Conservation (phyloP, 2,888 invertebrate genomes). For the Electrophaes corylata region DNA sequence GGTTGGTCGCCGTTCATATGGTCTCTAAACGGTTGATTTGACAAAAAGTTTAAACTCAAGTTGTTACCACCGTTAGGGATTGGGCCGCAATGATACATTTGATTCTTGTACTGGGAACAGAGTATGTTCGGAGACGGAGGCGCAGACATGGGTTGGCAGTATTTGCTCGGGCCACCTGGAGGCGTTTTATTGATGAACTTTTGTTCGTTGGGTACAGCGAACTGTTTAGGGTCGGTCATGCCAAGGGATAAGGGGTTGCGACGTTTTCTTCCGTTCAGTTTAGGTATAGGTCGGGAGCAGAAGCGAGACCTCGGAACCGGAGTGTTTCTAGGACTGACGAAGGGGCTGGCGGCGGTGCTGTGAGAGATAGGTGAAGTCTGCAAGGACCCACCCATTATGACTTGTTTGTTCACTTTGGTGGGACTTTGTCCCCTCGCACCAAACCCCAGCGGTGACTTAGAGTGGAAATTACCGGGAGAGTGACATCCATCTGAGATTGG, state of each 20-base stretch:
- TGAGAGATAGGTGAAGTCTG: slow-evolving; percentile 82
- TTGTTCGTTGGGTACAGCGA: slow-evolving; percentile 77
- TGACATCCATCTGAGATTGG: slow-evolving; percentile 93
- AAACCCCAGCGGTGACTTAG: slow-evolving; percentile 73
- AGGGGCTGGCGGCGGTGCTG: slow-evolving; percentile 90
- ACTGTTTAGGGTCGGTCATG: slow-evolving; percentile 64
- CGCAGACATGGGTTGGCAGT: slow-evolving; percentile 86
- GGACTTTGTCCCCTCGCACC: slow-evolving; percentile 70
- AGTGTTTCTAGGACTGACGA: slow-evolving; percentile 92
- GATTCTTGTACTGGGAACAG: slow-evolving; percentile 74
- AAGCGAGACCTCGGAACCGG: slow-evolving; percentile 88
- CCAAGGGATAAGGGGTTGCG: slow-evolving; percentile 69
- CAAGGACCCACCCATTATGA: slow-evolving; percentile 70
- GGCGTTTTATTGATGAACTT: slow-evolving; percentile 66
- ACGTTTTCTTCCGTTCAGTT: slow-evolving; percentile 67
- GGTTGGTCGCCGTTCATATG: slow-evolving; percentile 76
- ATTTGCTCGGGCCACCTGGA: slow-evolving; percentile 62
- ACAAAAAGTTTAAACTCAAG: slow-evolving; percentile 72
- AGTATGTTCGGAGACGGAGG: slow-evolving; percentile 87
- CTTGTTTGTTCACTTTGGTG: slow-evolving; percentile 62
- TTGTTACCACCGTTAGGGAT: slow-evolving; percentile 73
- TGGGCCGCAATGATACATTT: slow-evolving; percentile 74
- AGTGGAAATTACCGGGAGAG: slow-evolving; percentile 82
- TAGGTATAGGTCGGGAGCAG: slow-evolving; percentile 80
- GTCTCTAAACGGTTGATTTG: slow-evolving; percentile 72